Percentiles rank a stretch among this genome's conserved stretches.
These are phyloP conservation scores for Blomia tropicalis DNA, from an alignment of 2,888 invertebrate genomes.

Conservation along the genomic window DNA sequence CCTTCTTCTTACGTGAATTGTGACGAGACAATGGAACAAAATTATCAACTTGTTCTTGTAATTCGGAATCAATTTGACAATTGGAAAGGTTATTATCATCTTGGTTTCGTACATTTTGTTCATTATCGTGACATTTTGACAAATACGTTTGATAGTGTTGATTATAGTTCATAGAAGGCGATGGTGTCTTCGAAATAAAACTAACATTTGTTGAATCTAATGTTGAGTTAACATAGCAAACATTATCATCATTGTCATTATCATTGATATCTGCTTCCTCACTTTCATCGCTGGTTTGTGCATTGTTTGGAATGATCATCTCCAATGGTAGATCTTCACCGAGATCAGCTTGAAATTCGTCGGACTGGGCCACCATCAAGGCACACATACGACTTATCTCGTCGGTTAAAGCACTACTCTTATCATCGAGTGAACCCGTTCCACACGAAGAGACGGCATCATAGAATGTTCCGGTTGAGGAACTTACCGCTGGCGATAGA, in stretches of 20 bases:
- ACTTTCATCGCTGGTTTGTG: too few relatives aligned
- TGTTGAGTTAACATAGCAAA: neutral
- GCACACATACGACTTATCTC: slow-evolving; percentile 3
- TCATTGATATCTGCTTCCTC: too few relatives aligned
- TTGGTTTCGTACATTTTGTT: too few relatives aligned
- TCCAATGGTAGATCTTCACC: neutral
- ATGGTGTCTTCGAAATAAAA: slow-evolving; percentile 12
- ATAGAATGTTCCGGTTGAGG: slow-evolving; percentile 14
- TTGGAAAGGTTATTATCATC: too few relatives aligned
- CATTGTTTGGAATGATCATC: too few relatives aligned
- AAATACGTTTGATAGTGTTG: slow-evolving; percentile 1
- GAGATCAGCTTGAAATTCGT: neutral
- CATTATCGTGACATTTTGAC: neutral
- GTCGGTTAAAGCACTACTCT: neutral
- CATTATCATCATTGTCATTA: too few relatives aligned
- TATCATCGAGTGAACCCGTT: neutral
- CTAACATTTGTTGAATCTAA: neutral
- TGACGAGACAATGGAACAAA: too few relatives aligned
- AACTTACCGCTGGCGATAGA: slow-evolving; percentile 1
- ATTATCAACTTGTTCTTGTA: too few relatives aligned
- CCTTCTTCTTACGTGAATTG: neutral
- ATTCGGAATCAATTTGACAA: too few relatives aligned
- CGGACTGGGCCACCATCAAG: neutral
- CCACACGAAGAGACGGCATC: neutral
- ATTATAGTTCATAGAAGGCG: neutral